Evolutionary conservation across 2,113 vertebrate species (phyloP).

Genomic region (Brachyhypopomus occidentalis): DNA sequence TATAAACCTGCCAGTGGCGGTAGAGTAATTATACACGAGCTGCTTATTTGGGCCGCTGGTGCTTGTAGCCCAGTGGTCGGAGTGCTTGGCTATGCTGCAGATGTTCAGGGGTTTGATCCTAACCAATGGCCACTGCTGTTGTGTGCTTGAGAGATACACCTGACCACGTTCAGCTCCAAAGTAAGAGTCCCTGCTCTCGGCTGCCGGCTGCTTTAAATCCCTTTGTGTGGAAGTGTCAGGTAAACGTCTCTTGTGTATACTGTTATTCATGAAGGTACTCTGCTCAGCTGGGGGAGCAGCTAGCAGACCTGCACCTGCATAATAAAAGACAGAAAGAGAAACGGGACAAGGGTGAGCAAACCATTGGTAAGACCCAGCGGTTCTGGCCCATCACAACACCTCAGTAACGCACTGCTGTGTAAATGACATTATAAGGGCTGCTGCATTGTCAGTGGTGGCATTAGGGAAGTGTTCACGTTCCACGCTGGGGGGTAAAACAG

Average conservation of each 20-base stretch:
- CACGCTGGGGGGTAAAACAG: background rate
- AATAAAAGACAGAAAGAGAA: slow-evolving; percentile 81
- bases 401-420: background rate
- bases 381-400: too few relatives aligned
- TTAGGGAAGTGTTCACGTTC: background rate
- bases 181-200: background rate
- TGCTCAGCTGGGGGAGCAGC: slow-evolving; percentile 80
- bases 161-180: background rate
- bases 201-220: background rate
- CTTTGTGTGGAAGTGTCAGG: background rate
- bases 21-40: too few relatives aligned
- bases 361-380: slow-evolving; percentile 76
- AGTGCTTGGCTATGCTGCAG: background rate
- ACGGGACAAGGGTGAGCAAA: slow-evolving; percentile 75
- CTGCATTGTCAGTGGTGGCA: background rate
- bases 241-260: background rate
- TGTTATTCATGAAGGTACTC: slow-evolving; percentile 72
- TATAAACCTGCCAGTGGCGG: too few relatives aligned
- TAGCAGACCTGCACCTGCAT: slow-evolving; percentile 89
- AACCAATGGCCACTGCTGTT: background rate
- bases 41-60: background rate
- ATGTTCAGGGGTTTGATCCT: background rate
- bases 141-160: background rate
- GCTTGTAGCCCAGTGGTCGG: background rate
- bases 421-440: background rate